Evolutionary conservation across 2,888 invertebrate genomes (phyloP).

Genomic region (Platypus cylindrus): DNA sequence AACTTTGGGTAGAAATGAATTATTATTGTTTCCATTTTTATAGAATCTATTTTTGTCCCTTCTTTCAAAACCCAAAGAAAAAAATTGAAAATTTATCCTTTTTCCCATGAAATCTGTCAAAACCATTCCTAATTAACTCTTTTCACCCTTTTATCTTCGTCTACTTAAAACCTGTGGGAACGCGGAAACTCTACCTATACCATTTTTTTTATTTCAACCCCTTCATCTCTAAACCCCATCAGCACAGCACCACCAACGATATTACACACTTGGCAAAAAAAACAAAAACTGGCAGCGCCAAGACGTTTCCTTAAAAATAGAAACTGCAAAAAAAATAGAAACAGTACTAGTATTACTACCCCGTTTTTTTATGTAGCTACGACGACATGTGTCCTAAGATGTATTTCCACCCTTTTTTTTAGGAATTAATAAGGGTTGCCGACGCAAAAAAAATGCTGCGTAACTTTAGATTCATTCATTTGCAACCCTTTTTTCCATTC

Average conservation of each 20-base stretch:
- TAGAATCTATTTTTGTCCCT: too few species aligned
- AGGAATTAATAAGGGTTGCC: too few species aligned
- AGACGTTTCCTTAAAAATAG: constrained; percentile 1
- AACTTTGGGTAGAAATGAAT: too few species aligned
- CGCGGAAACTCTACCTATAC: constrained; percentile 8
- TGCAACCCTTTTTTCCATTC: constrained; percentile 25
- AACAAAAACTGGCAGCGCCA: not conserved
- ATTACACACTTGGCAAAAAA: not conserved
- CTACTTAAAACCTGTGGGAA: constrained; percentile 14
- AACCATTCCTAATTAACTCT: constrained; percentile 13
- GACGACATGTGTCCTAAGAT: constrained; percentile 19
- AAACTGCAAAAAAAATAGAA: too few species aligned
- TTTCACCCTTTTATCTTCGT: constrained; percentile 10
- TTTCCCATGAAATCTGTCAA: constrained; percentile 13
- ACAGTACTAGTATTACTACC: too few species aligned
- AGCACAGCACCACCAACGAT: too few species aligned
- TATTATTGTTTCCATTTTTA: too few species aligned
- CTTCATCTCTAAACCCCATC: not conserved
- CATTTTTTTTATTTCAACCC: not conserved
- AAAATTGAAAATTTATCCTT: constrained; percentile 8
- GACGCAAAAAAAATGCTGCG: constrained; percentile 23
- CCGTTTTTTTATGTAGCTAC: constrained; percentile 6
- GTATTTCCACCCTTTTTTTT: constrained; percentile 23
- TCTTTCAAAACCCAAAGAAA: too few species aligned
- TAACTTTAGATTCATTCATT: constrained; percentile 20